Evolutionary conservation across 1,140 invertebrate genomes (phyloP).

Genomic region (Aphaenogaster rudis): DNA sequence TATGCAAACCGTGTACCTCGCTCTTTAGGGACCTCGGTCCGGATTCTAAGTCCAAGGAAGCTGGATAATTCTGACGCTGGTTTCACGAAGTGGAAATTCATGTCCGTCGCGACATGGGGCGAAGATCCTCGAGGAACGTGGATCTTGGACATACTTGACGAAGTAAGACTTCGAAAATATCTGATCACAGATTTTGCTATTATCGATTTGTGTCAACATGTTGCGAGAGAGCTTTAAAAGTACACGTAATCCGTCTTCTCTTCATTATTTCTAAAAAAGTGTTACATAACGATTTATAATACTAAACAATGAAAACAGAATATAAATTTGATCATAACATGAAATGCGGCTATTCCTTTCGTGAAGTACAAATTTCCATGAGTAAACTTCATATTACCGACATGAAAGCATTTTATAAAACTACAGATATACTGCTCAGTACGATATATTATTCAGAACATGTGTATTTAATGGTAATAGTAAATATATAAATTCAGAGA

Average conservation of each 20-base stretch:
- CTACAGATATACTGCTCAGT: not conserved
- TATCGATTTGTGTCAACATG: not conserved
- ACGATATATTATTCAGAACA: not conserved
- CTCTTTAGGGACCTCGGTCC: constrained; percentile 89
- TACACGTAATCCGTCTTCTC: not conserved
- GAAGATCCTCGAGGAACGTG: constrained; percentile 93
- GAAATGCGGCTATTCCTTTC: not conserved
- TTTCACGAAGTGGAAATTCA: constrained; percentile 95
- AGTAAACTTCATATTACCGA: not conserved
- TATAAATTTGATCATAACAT: not conserved
- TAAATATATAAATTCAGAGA: constrained; percentile 10
- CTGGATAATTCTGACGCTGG: constrained; percentile 91
- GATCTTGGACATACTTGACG: constrained; percentile 89
- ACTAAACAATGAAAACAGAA: not conserved
- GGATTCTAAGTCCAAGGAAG: constrained; percentile 90
- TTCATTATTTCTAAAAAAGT: not conserved
- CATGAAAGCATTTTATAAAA: not conserved
- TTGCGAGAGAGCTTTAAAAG: not conserved
- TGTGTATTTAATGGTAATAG: not conserved
- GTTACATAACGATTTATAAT: not conserved
- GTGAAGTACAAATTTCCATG: constrained; percentile 4
- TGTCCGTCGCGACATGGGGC: constrained; percentile 97
- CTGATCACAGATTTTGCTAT: not conserved
- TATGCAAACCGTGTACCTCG: not conserved
- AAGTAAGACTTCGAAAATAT: constrained; percentile 83